Evolutionary conservation across 2,888 invertebrate genomes (phyloP).

Genomic region (Carterocephalus palaemon): DNA sequence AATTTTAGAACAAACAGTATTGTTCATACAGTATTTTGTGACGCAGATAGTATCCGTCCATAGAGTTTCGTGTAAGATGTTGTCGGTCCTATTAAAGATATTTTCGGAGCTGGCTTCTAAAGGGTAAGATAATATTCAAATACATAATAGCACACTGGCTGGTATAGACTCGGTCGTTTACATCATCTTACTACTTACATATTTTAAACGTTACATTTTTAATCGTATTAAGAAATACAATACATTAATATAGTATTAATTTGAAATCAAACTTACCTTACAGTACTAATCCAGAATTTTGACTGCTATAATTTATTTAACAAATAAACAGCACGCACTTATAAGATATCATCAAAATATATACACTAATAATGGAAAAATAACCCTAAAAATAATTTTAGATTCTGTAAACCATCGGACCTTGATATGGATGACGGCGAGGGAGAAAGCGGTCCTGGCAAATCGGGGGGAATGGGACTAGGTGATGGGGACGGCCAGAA

Average conservation of each 20-base stretch:
- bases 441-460: constrained; percentile 80
- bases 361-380: too few relatives aligned
- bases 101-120: constrained; percentile 89
- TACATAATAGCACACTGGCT: too few relatives aligned
- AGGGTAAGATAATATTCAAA: constrained; percentile 68
- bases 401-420: constrained; percentile 96
- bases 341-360: too few relatives aligned
- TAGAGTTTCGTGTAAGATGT: constrained; percentile 88
- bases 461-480: constrained; percentile 89
- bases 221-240: constrained; percentile 5
- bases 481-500: constrained; percentile 96
- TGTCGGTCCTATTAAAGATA: constrained; percentile 88
- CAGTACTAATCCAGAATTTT: too few relatives aligned
- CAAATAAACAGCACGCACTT: too few relatives aligned
- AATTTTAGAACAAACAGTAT: constrained; percentile 86
- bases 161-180: too few relatives aligned
- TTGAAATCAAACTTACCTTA: neutral
- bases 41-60: constrained; percentile 88
- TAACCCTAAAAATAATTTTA: constrained; percentile 65
- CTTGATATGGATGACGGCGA: constrained; percentile 87
- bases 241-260: neutral
- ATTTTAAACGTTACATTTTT: neutral
- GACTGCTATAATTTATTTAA: too few relatives aligned
- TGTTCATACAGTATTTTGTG: constrained; percentile 88
- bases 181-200: too few relatives aligned